Base-by-base conservation (phyloP, 1,140 invertebrate species). In the Scylla paramamosain region DNA sequence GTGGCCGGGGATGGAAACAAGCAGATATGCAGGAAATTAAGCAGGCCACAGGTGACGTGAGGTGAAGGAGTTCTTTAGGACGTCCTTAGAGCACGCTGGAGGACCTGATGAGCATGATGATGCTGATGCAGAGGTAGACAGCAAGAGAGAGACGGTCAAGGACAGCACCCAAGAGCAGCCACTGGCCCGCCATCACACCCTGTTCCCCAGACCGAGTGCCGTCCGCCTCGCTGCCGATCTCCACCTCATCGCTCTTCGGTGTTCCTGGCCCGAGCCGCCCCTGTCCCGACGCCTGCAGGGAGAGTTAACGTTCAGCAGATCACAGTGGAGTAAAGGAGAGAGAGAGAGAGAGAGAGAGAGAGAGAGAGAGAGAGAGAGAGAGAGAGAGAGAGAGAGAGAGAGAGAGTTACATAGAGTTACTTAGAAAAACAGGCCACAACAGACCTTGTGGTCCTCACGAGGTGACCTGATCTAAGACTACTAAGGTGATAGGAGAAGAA, bases 101-200 rank as follows among this genome's bases (percentile, higher is more conserved):
- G 89, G 20, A 91, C n/a, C 89, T 48, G 20, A 91, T 91, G 46
- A 91, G 32, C 46, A 59, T 59, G 89, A 91, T 32, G 89, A 91
- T 0, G 28, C 20, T 16, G n/a, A 91, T n/a, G 32, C 48, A 8
- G 28, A 91, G 8, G 48, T 91, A 91, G 48, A 91, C 4, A 6
- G 29, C n/a, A 25, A 91, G 48, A 8, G 46, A 8, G 20, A 91
- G 0, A 10, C 89, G 46, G 89, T 91, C 89, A 7, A 91, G 14
- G 46, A 91, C 89, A 4, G 89, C 89, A 3, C 46, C 89, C 1
- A 91, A n/a, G 46, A 91, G 59, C 20, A 91, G n/a, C 89, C 89
- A 91, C 89, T 91, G 46, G 48, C 29, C 28, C 6, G 46, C 31
- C n/a, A n/a, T 20, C 32, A 48, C 67, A 16, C 31, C 32, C 14